These are phyloP conservation scores for Agrypnus murinus DNA, from an alignment of 2,888 invertebrate species.

Conservation along the genomic window DNA sequence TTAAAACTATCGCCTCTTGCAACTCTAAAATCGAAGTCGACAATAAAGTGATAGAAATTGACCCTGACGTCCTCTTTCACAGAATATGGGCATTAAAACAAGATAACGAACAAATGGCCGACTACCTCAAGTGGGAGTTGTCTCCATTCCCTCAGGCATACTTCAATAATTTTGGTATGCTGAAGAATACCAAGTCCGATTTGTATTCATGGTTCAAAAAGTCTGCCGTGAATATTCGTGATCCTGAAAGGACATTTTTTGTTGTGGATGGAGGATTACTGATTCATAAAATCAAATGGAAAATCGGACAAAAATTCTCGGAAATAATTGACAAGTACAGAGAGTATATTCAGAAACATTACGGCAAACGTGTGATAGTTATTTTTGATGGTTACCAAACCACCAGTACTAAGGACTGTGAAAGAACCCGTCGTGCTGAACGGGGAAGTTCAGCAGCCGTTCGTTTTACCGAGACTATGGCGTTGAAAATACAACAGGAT, in stretches of 20 bases:
- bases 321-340: not conserved
- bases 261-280: not conserved
- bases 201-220: too few species aligned
- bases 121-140: too few species aligned
- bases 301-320: not conserved
- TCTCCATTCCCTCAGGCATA: too few species aligned
- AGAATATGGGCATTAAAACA: too few species aligned
- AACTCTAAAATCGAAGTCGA: not conserved
- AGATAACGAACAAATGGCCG: too few species aligned
- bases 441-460: too few species aligned
- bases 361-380: not conserved
- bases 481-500: too few species aligned
- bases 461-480: too few species aligned
- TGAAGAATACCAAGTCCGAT: constrained; percentile 1
- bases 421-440: constrained; percentile 1
- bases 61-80: not conserved
- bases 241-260: not conserved
- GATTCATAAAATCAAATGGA: not conserved
- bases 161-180: too few species aligned
- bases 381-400: not conserved
- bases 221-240: too few species aligned
- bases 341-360: too few species aligned
- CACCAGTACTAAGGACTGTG: not conserved
- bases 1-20: too few species aligned
- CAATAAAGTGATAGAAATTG: not conserved